phyloP scores from a whole-genome alignment of 2,113 vertebrate species.

The Potamarius usumacintae region DNA sequence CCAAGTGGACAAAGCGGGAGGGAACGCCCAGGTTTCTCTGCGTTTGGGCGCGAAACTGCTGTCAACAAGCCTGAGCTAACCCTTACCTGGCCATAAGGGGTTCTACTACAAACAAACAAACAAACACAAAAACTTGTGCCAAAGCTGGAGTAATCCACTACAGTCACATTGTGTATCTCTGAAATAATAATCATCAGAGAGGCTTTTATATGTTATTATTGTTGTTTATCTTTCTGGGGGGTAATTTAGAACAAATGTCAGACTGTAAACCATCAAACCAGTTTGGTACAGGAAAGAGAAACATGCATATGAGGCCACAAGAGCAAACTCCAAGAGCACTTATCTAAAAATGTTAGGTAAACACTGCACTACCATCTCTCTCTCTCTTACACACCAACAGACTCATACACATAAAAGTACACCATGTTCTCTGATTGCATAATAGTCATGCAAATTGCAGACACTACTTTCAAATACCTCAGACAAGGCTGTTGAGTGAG shows the following conservation, averaged over 20 bases:
- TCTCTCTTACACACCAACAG: neutral
- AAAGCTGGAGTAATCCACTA: neutral
- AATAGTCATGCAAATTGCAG: conserved; percentile 21
- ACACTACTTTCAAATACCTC: conserved; percentile 23
- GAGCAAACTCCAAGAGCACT: conserved; percentile 19
- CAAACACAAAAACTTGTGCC: neutral
- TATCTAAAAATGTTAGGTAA: conserved; percentile 32
- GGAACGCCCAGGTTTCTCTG: conserved; percentile 10
- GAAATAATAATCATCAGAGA: neutral
- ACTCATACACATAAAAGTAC: neutral
- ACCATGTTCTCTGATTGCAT: neutral
- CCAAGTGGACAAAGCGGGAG: neutral
- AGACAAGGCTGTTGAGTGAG: neutral
- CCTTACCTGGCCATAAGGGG: neutral
- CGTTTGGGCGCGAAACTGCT: conserved; percentile 32
- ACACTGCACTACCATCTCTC: neutral
- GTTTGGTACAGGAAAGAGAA: neutral
- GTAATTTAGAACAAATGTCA: conserved; percentile 1
- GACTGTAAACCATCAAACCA: neutral
- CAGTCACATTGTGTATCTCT: neutral
- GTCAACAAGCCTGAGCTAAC: neutral
- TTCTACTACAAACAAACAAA: neutral
- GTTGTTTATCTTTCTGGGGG: neutral
- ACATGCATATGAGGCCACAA: neutral
- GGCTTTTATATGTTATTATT: neutral